A percentile compares a stretch with the other conserved stretches of the same genome.
Evolutionary conservation across 2,113 vertebrate species (phyloP).

Genomic region (Caretta caretta): DNA sequence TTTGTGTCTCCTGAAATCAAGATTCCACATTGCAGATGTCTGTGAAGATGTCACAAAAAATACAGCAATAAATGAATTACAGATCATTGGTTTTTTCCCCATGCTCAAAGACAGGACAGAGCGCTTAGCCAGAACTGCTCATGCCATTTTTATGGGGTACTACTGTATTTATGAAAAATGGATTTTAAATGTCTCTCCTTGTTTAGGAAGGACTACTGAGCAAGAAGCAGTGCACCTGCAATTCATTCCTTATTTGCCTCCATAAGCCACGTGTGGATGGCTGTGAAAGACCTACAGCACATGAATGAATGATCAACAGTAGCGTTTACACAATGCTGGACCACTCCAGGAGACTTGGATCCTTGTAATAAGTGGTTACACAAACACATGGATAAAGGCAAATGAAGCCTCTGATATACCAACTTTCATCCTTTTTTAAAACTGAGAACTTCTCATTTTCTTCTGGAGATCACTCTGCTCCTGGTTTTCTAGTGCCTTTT

Average conservation of each 20-base stretch:
- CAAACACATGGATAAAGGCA: conserved; percentile 22
- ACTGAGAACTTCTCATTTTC: conserved; percentile 3
- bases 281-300: background rate
- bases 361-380: conserved; percentile 28
- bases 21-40: background rate
- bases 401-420: conserved; percentile 42
- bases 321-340: background rate
- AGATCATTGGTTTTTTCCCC: background rate
- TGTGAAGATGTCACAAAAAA: background rate
- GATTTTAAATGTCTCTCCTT: background rate
- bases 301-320: background rate
- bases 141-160: background rate
- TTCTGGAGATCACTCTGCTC: conserved; percentile 11
- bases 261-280: background rate
- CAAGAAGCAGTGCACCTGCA: conserved; percentile 32
- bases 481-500: background rate
- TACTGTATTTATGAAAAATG: background rate
- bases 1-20: conserved; percentile 19
- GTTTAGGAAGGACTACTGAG: conserved; percentile 24
- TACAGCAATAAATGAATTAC: background rate
- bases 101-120: background rate
- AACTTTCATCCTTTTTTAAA: conserved; percentile 39
- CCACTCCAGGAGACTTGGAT: conserved; percentile 28
- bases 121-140: background rate
- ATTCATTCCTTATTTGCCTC: conserved; percentile 25